Evolutionary conservation across 2,888 invertebrate species (phyloP).

Genomic region (Aleiodes testaceus): DNA sequence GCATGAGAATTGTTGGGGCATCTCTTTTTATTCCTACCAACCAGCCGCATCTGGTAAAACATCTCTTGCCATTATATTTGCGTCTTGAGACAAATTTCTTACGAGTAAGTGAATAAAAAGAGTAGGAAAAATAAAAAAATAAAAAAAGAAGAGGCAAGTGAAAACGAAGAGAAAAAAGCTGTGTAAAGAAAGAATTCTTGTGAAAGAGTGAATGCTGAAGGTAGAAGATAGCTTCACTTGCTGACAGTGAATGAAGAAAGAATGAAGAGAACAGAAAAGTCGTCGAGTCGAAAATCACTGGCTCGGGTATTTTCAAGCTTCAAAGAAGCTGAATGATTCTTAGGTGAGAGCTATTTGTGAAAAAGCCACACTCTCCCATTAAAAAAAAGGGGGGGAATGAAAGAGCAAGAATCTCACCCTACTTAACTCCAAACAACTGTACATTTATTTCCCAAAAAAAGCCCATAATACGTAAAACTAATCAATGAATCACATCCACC

Average conservation of each 20-base stretch:
- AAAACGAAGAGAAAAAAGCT: neutral
- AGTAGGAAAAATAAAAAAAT: neutral
- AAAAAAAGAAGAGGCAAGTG: conserved; percentile 1
- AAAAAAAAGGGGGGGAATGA: neutral
- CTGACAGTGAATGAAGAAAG: conserved; percentile 40
- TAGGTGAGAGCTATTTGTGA: neutral
- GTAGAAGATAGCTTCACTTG: conserved; percentile 26
- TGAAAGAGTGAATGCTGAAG: conserved; percentile 15
- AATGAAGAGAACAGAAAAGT: conserved; percentile 43
- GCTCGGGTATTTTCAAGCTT: conserved; percentile 51
- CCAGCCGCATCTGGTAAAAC: conserved; percentile 50
- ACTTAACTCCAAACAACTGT: conserved; percentile 39
- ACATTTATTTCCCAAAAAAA: too few relatives aligned
- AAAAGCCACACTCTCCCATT: neutral
- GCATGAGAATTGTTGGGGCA: conserved; percentile 24
- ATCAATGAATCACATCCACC: conserved; percentile 30
- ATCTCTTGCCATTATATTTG: conserved; percentile 55
- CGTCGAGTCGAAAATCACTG: conserved; percentile 60
- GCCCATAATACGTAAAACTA: neutral
- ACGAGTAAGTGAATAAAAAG: conserved; percentile 4
- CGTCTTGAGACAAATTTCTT: conserved; percentile 47
- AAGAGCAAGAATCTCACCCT: conserved; percentile 20
- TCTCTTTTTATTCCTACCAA: conserved; percentile 19
- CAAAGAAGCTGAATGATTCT: conserved; percentile 55
- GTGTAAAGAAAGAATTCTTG: conserved; percentile 30